A percentile compares a stretch with the other conserved stretches of the same genome.
Evolutionary conservation across 2,888 invertebrate species (phyloP).

Genomic region (Synanthedon formicaeformis): DNA sequence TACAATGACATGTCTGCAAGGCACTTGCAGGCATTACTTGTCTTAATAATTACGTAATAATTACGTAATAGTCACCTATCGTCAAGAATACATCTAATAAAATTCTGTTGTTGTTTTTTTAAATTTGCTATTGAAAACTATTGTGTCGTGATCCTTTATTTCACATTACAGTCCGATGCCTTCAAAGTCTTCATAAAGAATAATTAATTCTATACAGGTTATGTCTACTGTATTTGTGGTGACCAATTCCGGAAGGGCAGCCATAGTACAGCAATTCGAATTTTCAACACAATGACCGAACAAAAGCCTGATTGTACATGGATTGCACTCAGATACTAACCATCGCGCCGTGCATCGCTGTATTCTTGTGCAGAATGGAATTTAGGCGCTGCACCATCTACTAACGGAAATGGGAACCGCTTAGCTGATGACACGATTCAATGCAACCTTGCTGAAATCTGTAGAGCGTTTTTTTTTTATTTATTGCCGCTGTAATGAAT

Average conservation of each 20-base stretch:
- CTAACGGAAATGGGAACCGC: slow-evolving; percentile 55
- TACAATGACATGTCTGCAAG: no score
- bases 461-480: not conserved
- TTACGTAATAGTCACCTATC: no score
- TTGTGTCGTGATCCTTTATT: no score
- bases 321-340: slow-evolving; percentile 37
- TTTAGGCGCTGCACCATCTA: slow-evolving; percentile 45
- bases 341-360: slow-evolving; percentile 14
- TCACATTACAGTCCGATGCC: no score
- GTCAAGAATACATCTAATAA: no score
- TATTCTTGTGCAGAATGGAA: slow-evolving; percentile 1
- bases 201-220: no score
- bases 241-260: slow-evolving; percentile 40
- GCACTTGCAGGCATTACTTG: no score
- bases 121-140: no score
- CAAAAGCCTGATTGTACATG: slow-evolving; percentile 38
- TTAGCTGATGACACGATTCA: slow-evolving; percentile 39
- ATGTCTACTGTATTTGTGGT: not conserved
- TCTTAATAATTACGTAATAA: no score
- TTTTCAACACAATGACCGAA: slow-evolving; percentile 27
- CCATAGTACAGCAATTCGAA: slow-evolving; percentile 21
- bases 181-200: no score
- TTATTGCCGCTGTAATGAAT: not conserved
- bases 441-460: not conserved
- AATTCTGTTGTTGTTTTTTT: no score